phyloP scores from a whole-genome alignment of 1,140 invertebrate genomes.

The Mizuhopecten yessoensis region DNA sequence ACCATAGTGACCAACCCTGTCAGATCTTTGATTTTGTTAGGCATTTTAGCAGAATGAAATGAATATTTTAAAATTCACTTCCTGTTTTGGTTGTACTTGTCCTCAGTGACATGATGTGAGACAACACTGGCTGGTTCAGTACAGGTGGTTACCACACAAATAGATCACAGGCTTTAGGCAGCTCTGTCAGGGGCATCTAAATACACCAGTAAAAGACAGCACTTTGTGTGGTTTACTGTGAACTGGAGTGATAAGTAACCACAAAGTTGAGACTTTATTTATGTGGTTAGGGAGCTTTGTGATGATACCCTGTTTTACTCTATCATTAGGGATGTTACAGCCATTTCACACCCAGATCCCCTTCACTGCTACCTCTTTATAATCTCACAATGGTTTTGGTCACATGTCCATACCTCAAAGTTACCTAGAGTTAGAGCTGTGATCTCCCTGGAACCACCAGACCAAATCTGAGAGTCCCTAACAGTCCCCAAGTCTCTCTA shows the following conservation, averaged over 20 bases:
- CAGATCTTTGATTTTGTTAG: too few relatives aligned
- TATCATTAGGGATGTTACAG: neutral
- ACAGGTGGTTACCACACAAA: neutral
- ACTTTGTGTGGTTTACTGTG: conserved; percentile 9
- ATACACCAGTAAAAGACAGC: neutral
- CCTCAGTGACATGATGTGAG: neutral
- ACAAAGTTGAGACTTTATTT: neutral
- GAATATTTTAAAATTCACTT: neutral
- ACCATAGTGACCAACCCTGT: too few relatives aligned
- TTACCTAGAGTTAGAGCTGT: too few relatives aligned
- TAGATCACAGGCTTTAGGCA: neutral
- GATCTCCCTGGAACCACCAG: too few relatives aligned
- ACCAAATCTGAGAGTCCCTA: too few relatives aligned
- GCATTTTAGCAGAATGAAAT: too few relatives aligned
- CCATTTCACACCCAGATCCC: neutral
- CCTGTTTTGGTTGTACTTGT: neutral
- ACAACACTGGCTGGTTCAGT: neutral
- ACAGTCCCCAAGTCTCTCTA: too few relatives aligned
- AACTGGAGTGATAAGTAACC: neutral
- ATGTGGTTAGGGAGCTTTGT: neutral
- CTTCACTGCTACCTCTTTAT: neutral
- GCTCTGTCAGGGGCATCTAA: neutral
- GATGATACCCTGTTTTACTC: neutral
- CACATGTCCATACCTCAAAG: too few relatives aligned
- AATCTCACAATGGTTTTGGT: too few relatives aligned